Base-by-base conservation (phyloP, 2,888 invertebrate genomes). In the Synanthedon formicaeformis region DNA sequence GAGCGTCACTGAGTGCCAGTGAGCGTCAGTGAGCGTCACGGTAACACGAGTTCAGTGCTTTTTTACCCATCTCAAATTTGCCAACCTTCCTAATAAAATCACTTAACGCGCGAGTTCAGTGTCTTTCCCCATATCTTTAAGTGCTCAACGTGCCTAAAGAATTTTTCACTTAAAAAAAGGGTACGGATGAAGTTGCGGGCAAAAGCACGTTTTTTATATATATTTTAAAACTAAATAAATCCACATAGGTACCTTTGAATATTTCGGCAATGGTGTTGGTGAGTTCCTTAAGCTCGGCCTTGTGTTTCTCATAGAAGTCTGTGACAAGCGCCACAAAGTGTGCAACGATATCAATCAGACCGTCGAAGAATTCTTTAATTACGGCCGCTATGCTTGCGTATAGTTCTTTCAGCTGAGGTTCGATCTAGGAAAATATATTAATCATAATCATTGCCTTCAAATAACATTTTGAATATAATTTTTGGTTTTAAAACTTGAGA, bases 211-310 rank as follows among this genome's bases (percentile, higher is more conserved):
- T 45, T 52, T 45, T 2, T 13, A 1, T 45, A 16, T 45, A 12
- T 12, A 23, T 8, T 41, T 14, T 2, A 23, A 45, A 10, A 11
- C n/a, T 34, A 34, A 34, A 34, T 10, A 34, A 34, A 34, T 10
- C 34, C 34, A 52, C 66, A 62, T n/a, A n/a, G n/a, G n/a, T 62
- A 89, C 89, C 89, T 66, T 88, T 88, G 62, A 88, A 81, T 57
- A 89, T 77, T 55, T 89, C 88, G 12, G 88, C 77, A 41, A 91
- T 61, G 0, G 83, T 75, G 52, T 88, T 84, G 50, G 89, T 81
- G 3, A 92, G 66, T 59, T 91, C 90, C 57, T 92, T 89, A 1
- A 93, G 76, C 62, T 93, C 92, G 12, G 89, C 89, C 73, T 92
- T 91, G 71, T 92, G 91, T 54, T 90, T 88, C 60, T 92, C 91